phyloP scores from a whole-genome alignment of 2,888 invertebrate genomes.

The Brassicogethes aeneus region DNA sequence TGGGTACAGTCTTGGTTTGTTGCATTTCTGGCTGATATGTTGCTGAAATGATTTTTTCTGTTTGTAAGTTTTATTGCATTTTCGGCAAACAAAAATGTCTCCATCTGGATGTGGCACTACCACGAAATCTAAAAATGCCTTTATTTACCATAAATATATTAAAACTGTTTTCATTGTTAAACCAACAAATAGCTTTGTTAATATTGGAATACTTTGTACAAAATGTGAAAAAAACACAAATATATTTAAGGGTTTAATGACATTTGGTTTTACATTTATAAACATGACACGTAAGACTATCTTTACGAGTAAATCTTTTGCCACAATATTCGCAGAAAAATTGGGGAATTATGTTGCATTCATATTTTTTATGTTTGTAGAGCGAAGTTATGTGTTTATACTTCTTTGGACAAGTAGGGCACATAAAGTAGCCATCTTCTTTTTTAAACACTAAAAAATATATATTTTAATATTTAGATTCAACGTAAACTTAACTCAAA shows the following conservation, averaged over 20 bases:
- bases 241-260: too few species aligned
- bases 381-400: conserved; percentile 32
- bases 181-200: too few species aligned
- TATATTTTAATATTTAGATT: background rate
- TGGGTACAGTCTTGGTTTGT: conserved; percentile 18
- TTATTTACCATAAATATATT: too few species aligned
- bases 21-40: conserved; percentile 23
- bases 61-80: conserved; percentile 24
- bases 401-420: conserved; percentile 22
- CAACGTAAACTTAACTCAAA: too few species aligned
- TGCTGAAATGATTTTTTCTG: conserved; percentile 17
- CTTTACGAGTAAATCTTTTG: conserved; percentile 15
- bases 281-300: too few species aligned
- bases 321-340: conserved; percentile 3
- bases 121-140: background rate
- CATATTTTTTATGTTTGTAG: conserved; percentile 19
- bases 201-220: too few species aligned
- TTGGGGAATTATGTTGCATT: conserved; percentile 6
- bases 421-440: conserved; percentile 1
- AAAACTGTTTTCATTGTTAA: too few species aligned
- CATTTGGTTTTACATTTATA: too few species aligned
- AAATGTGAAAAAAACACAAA: too few species aligned
- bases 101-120: background rate
- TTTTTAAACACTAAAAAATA: background rate
- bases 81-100: conserved; percentile 13